Evolutionary conservation across 23 tunicate species (phyloP).

Genomic region (Phallusia fumigata): DNA sequence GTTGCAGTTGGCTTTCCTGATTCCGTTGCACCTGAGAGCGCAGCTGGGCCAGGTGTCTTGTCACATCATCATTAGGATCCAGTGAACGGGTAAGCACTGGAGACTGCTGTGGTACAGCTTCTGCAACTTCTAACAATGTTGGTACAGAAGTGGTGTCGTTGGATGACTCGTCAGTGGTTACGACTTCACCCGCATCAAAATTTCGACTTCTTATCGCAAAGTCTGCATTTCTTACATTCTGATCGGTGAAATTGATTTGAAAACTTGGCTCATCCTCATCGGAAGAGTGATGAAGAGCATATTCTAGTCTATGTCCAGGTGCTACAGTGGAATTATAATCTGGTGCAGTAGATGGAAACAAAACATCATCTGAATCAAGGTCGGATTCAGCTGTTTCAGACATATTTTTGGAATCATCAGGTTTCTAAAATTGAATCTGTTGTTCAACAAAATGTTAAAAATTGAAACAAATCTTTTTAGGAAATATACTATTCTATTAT

Average conservation of each 20-base stretch:
- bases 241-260: not conserved
- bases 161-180: not conserved
- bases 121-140: not conserved
- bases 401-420: no score
- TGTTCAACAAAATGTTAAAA: no score
- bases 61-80: no score
- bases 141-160: not conserved
- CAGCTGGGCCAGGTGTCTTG: no score
- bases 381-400: not conserved
- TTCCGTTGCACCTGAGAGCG: no score
- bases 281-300: not conserved
- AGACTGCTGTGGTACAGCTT: not conserved
- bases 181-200: not conserved
- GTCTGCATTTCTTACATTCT: not conserved
- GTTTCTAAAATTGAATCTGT: no score
- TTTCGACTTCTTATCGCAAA: not conserved
- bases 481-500: no score
- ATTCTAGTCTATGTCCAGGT: not conserved
- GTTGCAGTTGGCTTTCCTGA: not conserved
- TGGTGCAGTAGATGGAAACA: not conserved
- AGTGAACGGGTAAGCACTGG: not conserved
- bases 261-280: not conserved
- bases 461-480: no score
- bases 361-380: not conserved
- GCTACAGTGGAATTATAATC: not conserved